Conservation (phyloP, 2,113 vertebrate genomes). For the Opisthocomus hoazin region DNA sequence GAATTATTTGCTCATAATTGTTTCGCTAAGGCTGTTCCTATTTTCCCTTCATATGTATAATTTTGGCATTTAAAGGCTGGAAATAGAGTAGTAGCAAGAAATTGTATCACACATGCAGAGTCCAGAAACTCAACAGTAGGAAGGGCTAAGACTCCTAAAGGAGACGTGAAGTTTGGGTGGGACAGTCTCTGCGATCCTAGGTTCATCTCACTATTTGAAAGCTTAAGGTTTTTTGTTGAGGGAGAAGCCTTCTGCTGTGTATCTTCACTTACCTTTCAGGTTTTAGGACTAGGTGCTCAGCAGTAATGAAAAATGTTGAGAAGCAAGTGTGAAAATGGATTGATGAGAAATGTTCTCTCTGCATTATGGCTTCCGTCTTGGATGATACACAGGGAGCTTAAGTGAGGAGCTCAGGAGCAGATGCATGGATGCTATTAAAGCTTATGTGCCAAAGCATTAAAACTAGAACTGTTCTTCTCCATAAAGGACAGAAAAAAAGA, state of each 20-base stretch:
- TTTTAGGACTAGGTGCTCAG: not conserved
- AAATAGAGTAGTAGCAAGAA: not conserved
- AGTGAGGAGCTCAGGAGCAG: slow-evolving; percentile 20
- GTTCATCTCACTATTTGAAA: not conserved
- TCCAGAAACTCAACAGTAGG: not conserved
- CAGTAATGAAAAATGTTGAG: not conserved
- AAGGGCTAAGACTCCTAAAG: not conserved
- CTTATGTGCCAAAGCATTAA: slow-evolving; percentile 28
- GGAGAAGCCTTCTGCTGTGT: not conserved
- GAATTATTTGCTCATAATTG: slow-evolving; percentile 12
- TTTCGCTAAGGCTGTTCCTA: not conserved
- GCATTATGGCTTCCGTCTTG: not conserved
- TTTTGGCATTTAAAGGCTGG: not conserved
- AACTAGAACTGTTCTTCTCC: slow-evolving; percentile 16
- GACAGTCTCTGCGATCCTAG: not conserved
- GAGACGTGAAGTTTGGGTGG: not conserved
- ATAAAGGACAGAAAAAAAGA: slow-evolving; percentile 21
- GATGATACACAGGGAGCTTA: not conserved
- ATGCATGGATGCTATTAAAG: slow-evolving; percentile 37
- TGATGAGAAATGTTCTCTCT: not conserved
- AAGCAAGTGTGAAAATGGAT: not conserved
- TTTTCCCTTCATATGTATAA: not conserved
- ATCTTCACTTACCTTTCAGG: not conserved
- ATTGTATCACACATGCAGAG: not conserved
- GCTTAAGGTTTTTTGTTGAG: not conserved